Conservation (phyloP, 2,888 invertebrate genomes). For the Lissocephala sabroskyi region DNA sequence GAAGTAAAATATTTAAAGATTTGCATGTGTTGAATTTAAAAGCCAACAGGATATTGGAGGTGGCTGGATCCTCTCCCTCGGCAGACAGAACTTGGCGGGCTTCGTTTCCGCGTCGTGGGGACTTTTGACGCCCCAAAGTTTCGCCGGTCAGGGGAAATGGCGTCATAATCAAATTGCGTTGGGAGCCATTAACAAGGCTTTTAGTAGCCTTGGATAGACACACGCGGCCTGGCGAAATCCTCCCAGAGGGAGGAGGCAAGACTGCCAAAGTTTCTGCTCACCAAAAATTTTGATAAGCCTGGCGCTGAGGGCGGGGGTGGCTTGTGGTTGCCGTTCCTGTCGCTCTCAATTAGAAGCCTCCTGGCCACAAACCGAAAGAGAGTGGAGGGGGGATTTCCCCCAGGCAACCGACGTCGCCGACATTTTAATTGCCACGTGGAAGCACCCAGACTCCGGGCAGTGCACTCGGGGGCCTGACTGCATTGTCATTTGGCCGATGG, state of each 20-base stretch:
- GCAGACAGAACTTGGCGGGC: no score
- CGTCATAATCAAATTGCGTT: constrained; percentile 34
- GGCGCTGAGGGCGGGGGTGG: background rate
- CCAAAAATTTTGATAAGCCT: no score
- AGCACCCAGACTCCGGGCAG: no score
- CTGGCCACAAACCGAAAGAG: background rate
- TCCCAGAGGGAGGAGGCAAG: background rate
- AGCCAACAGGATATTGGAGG: no score
- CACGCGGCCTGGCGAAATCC: background rate
- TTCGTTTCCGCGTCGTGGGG: background rate
- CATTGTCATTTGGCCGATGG: no score
- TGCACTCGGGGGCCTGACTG: no score
- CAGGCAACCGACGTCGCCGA: background rate
- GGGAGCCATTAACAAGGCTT: constrained; percentile 29
- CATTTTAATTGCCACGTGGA: no score
- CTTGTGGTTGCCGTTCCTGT: constrained; percentile 14
- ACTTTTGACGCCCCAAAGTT: background rate
- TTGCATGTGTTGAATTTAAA: no score
- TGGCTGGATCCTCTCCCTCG: no score
- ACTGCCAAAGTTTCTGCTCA: no score
- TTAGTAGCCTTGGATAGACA: no score
- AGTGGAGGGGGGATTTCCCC: background rate
- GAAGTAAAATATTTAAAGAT: no score
- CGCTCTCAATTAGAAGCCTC: constrained; percentile 32
- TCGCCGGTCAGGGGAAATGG: background rate